Evolutionary conservation across 2,113 vertebrate genomes (phyloP), one percentile per base, ranked within the genome.

Genomic region (Oncorhynchus nerka): DNA sequence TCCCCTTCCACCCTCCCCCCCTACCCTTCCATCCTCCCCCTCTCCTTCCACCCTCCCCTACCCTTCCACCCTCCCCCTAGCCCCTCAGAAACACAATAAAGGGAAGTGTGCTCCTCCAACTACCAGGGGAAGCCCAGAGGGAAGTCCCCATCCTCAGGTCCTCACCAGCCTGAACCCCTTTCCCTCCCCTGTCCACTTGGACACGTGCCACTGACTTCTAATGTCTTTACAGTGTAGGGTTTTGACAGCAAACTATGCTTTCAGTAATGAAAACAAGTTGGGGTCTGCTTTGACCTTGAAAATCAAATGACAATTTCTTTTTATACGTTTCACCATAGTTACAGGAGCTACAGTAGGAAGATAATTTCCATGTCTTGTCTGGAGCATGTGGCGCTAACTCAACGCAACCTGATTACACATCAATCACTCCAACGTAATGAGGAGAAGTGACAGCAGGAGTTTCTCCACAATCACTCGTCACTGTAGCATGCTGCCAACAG

Each of bases 351-450:
- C 32, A 68, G 30, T 68, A n/a, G 30, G 65, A 30, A 67, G 65
- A 32, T 68, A 39, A 39, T 34, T 68, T 68, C 30, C 67, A 34
- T 45, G 85, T 81, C 84, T 81, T 81, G 22, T 70, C 39, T 24
- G 68, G 49, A 84, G 79, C 86, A 81, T 74, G 79, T 28, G 9
- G 76, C 8, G n/a, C 77, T 79, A 79, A 89, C 82, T 88, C 89
- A 89, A 88, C 87, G 85, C 86, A 87, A 89, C 81, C 82, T 87
- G 90, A 91, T 90, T 90, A 88, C 83, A 83, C 15, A 77, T 87
- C 86, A 87, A 85, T 92, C 89, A 85, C 74, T 79, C 82, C n/a
- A 49, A 80, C 72, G 89, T 90, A 91, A 92, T 89, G 89, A 90
- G 88, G 75, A 78, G 77, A 81, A 74, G 69, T 77, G 89, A 90